Base-by-base conservation (phyloP, 1,140 invertebrate genomes). In the Panulirus ornatus region DNA sequence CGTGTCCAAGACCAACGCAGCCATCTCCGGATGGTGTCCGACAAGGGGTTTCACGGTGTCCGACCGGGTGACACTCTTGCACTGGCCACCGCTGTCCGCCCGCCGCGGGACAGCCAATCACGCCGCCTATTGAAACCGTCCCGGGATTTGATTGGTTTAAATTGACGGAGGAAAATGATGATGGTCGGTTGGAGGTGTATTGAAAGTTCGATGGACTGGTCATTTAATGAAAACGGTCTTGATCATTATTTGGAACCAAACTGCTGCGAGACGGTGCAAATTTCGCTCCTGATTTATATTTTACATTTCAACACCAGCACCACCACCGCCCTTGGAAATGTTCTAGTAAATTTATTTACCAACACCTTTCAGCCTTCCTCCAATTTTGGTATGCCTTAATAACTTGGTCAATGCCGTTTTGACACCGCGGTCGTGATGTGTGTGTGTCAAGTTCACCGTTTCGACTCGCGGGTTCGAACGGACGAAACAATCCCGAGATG, bases 101-200 rank as follows among this genome's bases (percentile, higher is more conserved):
- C 79, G 78, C 87, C 79, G 78, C 87, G 38, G 87, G 87, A 89
- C 87, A 89, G 87, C 87, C 87, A 89, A 89, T 89, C 87, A 89
- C 87, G 87, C 76, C 47, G 87, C 87, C 87, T 89, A 89, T 89
- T 89, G 87, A 89, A 89, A 89, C 87, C 87, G 87, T 82, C 87
- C 87, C 79, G 79, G 79, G 87, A 89, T 89, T 89, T 89, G 87
- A 89, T 89, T 89, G 87, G 87, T 89, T 79, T 89, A 89, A 89
- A 89, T 89, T 89, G 87, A 89, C 87, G 87, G 87, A 89, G 87
- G 87, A 89, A 89, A 89, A 89, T 89, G 87, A 89, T 89, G 87
- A 89, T 83, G 78, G 87, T 89, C 87, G 78, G 87, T 47, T 76
- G 86, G 86, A 88, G 86, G 86, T 70, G 87, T 89, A 89, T 89